Evolutionary conservation across 2,888 invertebrate genomes (phyloP), one percentile per base, ranked within the genome.

Genomic region (Andrena bucephala): DNA sequence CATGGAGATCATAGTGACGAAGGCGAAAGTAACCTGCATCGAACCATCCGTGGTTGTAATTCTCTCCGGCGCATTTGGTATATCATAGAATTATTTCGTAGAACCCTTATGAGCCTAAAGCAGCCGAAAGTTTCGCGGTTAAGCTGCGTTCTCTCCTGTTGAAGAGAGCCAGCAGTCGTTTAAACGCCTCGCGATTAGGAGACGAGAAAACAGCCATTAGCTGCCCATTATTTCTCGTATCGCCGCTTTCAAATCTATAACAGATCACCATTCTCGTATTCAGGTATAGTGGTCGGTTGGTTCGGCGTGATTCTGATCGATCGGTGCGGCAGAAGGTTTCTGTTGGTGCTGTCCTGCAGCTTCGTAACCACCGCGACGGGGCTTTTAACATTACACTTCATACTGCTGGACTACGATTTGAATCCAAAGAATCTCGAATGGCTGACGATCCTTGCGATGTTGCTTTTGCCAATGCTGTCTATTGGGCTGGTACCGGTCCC

Each of bases 291-390:
- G 8, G 3, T 77, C 20, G 87, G 85, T 1, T 87, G 83, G 83
- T 5, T 67, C 16, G 60, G 77, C 59, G 85, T 85, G 66, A 88
- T 82, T 59, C 80, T 89, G 20, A 91, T 92, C 72, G 93, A 93
- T 83, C 91, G 87, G 42, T 91, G 82, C 57, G 92, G 93, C 8
- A 90, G 93, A 84, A 91, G 87, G 78, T 36, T 89, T n/a, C 84
- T 93, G 69, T 71, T 93, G 20, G 78, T 84, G 4, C 10, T 85
- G 63, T 93, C 93, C 10, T 85, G 89, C 33, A 16, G 67, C 27
- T 88, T 87, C 31, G 86, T 89, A 0, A 75, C 82, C 2, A 0
- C 85, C 8, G 73, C 88, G 16, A 86, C 90, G 84, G 1, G 63
- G 20, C 68, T 88, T 5, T 80, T 92, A 20, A 90, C 90, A 50